Evolutionary conservation across 2,113 vertebrate genomes (phyloP).

Genomic region (Loxodonta africana): DNA sequence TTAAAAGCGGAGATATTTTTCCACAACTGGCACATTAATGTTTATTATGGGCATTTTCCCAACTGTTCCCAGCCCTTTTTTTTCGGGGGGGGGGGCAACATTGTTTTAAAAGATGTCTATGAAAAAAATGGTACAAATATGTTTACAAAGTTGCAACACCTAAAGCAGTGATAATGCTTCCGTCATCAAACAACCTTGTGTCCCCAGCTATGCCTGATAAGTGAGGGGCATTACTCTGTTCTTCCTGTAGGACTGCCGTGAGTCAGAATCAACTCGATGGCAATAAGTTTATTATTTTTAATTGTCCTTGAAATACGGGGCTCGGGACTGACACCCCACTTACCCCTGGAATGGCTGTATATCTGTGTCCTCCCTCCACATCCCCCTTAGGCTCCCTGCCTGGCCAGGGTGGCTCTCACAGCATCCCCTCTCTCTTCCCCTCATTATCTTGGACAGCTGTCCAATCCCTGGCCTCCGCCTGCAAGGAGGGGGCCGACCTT

Average conservation of each 20-base stretch:
- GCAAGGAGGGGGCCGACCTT: neutral
- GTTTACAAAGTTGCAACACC: neutral
- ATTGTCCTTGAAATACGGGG: neutral
- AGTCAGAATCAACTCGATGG: too few species aligned
- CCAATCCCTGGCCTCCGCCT: neutral
- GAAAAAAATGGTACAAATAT: neutral
- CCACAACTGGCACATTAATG: neutral
- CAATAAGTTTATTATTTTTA: too few species aligned
- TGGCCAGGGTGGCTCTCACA: constrained; percentile 1
- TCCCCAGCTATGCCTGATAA: neutral
- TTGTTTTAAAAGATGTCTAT: neutral
- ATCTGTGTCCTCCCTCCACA: neutral
- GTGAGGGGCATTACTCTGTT: neutral
- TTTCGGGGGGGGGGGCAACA: neutral
- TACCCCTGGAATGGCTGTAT: neutral
- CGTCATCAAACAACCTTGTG: constrained; percentile 21
- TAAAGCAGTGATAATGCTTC: neutral
- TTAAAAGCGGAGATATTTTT: constrained; percentile 33
- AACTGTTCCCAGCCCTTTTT: neutral
- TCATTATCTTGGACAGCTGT: constrained; percentile 10
- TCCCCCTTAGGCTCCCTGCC: neutral
- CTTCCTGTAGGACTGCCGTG: too few species aligned
- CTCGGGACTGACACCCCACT: neutral
- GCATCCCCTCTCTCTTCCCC: neutral
- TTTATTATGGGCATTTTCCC: neutral